Percentiles rank a stretch among this genome's conserved stretches.
These are phyloP conservation scores for Sebastes iracundus DNA, from an alignment of 2,797 vertebrate genomes.

Conservation along the genomic window DNA sequence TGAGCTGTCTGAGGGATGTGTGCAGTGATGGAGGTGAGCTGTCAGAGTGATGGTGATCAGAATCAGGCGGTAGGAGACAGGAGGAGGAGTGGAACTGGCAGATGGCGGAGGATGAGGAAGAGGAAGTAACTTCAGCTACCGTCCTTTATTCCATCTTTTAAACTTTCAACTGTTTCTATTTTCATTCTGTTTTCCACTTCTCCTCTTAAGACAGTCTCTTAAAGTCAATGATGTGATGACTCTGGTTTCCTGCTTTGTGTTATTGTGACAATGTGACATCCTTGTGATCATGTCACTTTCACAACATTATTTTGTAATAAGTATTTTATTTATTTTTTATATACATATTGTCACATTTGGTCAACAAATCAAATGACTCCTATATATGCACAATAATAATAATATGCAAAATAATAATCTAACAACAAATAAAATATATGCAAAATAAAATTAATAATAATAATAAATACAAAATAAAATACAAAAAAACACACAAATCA, in stretches of 20 bases:
- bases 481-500: no score
- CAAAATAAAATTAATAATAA: background rate
- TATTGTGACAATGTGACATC: slow-evolving; percentile 21
- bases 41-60: slow-evolving; percentile 16
- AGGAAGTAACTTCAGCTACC: slow-evolving; percentile 11
- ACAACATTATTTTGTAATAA: background rate
- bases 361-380: background rate
- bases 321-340: background rate
- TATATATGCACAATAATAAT: background rate
- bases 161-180: slow-evolving; percentile 10
- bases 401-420: background rate
- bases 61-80: slow-evolving; percentile 13
- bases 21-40: slow-evolving; percentile 23
- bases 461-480: background rate
- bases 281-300: slow-evolving; percentile 30
- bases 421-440: background rate
- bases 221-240: slow-evolving; percentile 11
- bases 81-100: slow-evolving; percentile 39
- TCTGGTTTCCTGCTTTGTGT: background rate
- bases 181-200: slow-evolving; percentile 30
- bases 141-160: background rate
- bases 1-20: background rate
- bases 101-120: slow-evolving; percentile 34
- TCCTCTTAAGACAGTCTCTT: background rate
- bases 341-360: background rate